Evolutionary conservation across 1,140 invertebrate species (phyloP), one percentile per base, ranked within the genome.

Genomic region (Sycobia sp.): DNA sequence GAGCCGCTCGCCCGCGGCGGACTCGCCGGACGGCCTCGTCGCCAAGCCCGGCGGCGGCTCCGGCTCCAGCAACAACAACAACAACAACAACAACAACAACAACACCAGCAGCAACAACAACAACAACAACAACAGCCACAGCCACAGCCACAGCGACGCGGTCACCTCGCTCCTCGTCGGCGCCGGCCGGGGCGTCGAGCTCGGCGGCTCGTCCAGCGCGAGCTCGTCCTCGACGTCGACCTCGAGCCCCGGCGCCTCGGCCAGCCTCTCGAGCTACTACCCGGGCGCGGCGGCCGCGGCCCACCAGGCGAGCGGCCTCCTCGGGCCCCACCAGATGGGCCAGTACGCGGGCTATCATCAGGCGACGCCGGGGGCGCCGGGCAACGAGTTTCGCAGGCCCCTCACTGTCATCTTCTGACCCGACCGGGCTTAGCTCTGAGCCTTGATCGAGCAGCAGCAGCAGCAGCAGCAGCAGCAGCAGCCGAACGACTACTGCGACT

Each of bases 331-430:
- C 7, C 85, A 88, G 22, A 87, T 89, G 83, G 84, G 85, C 0
- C 88, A 88, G 59, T 89, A 89, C 72, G 75, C 84, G 13, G 85
- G 84, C 10, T 88, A 86, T 70, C n/a, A n/a, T n/a, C 87, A 87
- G 72, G 76, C 84, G 1, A 81, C 83, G 29, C 74, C 67, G 71
- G 38, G 72, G 77, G 23, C 84, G 0, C 27, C 83, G 64, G 83
- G 86, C 66, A 81, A 86, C 18, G 91, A 93, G 71, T 93, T 91
- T 77, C 82, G 91, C 57, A 84, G 91, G 72, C 91, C 92, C 1
- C 78, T 93, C 11, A 90, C 91, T 36, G 91, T 93, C 62, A 92
- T 93, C 85, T 93, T 93, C 85, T 94, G 91, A 93, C 90, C 90
- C 85, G 88, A 89, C 71, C 81, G 80, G 73, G 67, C 74, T 22